These are phyloP conservation scores for Chaetodon auriga DNA, from an alignment of 2,113 vertebrate species.

Conservation along the genomic window DNA sequence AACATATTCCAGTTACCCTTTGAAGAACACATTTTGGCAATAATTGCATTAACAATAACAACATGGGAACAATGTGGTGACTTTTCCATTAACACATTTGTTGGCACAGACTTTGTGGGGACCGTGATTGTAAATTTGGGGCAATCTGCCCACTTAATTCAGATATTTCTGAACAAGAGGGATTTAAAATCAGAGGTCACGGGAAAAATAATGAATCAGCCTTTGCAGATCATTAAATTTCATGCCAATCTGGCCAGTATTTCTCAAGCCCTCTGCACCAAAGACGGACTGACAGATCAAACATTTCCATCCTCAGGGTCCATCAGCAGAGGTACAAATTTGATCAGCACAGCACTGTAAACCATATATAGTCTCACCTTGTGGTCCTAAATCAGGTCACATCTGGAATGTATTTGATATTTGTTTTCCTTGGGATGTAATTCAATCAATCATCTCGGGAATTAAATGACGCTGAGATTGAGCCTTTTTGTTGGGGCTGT, in stretches of 20 bases:
- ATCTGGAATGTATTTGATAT: slow-evolving; percentile 20
- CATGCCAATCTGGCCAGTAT: not conserved
- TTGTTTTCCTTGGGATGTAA: not conserved
- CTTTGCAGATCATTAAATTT: not conserved
- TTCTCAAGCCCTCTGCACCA: not conserved
- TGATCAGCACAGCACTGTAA: slow-evolving; percentile 4
- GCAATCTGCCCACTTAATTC: not conserved
- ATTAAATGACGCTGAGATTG: slow-evolving; percentile 19
- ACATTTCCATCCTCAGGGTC: not conserved
- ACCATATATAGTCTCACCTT: not conserved
- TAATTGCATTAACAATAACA: too few species aligned
- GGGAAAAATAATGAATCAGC: not conserved
- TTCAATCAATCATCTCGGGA: slow-evolving; percentile 8
- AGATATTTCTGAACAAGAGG: not conserved
- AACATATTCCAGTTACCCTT: too few species aligned
- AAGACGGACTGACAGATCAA: not conserved
- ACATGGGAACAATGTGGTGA: too few species aligned
- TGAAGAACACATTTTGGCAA: too few species aligned
- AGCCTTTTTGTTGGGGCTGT: slow-evolving; percentile 5
- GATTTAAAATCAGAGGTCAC: not conserved
- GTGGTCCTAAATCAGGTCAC: slow-evolving; percentile 1
- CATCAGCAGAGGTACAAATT: not conserved
- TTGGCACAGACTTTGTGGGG: too few species aligned
- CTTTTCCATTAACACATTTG: too few species aligned
- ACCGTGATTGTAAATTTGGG: too few species aligned